These are phyloP conservation scores for Apocrypta bakeri DNA, from an alignment of 1,140 invertebrate genomes.

Conservation along the genomic window DNA sequence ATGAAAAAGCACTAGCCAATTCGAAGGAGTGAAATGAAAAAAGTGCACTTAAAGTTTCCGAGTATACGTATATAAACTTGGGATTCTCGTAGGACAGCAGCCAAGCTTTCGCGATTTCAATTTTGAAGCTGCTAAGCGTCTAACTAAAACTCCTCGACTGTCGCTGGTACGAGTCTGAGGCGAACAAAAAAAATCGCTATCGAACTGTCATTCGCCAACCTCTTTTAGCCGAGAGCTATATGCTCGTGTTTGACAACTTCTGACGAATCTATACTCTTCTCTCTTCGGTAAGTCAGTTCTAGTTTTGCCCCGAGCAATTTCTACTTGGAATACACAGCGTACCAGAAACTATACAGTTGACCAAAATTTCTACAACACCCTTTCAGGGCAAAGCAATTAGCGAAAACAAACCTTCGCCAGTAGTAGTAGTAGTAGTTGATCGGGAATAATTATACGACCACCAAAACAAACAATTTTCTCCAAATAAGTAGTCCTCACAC, in stretches of 20 bases:
- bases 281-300: background rate
- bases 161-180: too few relatives aligned
- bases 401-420: background rate
- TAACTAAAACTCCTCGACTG: background rate
- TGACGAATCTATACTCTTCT: background rate
- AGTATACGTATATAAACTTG: background rate
- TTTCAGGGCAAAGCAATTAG: background rate
- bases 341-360: background rate
- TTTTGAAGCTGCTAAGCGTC: background rate
- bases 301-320: background rate
- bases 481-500: background rate
- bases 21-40: background rate
- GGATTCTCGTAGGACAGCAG: too few relatives aligned
- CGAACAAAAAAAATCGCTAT: too few relatives aligned
- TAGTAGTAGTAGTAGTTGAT: background rate
- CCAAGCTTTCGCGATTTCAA: too few relatives aligned
- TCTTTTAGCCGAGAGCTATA: background rate
- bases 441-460: background rate
- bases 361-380: background rate
- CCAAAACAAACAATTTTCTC: background rate
- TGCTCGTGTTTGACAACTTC: background rate
- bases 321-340: too few relatives aligned
- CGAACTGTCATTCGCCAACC: too few relatives aligned
- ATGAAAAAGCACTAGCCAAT: background rate
- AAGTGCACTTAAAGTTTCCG: background rate